phyloP scores from a whole-genome alignment of 2,113 vertebrate genomes.

The Pycnonotus jocosus region DNA sequence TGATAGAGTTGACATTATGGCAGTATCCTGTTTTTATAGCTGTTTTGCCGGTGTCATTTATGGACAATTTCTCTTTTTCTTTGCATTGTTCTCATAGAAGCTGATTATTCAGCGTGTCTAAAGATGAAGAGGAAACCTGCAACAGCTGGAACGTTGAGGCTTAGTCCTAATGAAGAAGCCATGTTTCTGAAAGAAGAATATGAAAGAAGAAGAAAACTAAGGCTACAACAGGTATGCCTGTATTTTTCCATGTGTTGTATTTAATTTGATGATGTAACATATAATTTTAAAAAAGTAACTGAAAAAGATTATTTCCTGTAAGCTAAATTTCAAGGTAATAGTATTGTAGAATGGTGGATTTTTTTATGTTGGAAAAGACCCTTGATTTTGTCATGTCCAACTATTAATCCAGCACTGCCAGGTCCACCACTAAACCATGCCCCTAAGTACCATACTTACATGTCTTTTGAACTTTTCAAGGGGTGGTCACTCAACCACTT shows the following conservation, averaged over 20 bases:
- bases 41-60: background rate
- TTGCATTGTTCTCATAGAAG: background rate
- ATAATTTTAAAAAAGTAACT: background rate
- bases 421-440: background rate
- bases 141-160: constrained; percentile 65
- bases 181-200: constrained; percentile 84
- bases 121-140: constrained; percentile 82
- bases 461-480: background rate
- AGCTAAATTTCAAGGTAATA: background rate
- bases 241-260: background rate
- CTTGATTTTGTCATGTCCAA: rapidly evolving
- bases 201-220: constrained; percentile 86
- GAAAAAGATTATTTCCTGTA: background rate
- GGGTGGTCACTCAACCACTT: background rate
- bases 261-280: background rate
- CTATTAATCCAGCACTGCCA: background rate
- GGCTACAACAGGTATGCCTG: constrained; percentile 84
- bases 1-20: background rate
- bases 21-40: background rate
- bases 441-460: background rate
- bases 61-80: background rate
- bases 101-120: background rate
- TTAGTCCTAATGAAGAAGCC: constrained; percentile 93
- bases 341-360: background rate
- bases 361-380: background rate